phyloP scores from a whole-genome alignment of 30 jellyfish, hydroid and myxozoan species.

The Catostylus mosaicus region DNA sequence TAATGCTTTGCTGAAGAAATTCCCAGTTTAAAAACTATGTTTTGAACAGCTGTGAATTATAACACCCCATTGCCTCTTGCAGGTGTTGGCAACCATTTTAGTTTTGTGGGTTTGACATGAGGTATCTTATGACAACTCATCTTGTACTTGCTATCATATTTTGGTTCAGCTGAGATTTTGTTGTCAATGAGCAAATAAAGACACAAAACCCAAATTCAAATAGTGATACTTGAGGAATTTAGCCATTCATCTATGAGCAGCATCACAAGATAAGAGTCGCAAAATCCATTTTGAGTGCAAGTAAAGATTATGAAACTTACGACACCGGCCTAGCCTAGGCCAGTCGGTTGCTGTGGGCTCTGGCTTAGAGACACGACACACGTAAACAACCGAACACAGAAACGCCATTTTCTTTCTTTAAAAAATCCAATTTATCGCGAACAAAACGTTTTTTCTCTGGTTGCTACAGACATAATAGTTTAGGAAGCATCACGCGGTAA shows the following conservation, averaged over 20 bases:
- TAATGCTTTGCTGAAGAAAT: neutral
- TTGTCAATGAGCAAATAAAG: neutral
- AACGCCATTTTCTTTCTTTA: neutral
- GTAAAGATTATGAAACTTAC: neutral
- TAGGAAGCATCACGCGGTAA: neutral
- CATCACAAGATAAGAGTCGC: neutral
- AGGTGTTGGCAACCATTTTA: slow-evolving; percentile 18
- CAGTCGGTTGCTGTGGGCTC: neutral
- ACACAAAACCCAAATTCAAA: neutral
- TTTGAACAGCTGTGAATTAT: neutral
- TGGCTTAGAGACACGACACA: neutral
- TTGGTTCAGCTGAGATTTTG: neutral
- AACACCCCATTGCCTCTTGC: neutral
- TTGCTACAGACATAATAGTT: neutral
- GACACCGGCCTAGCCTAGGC: neutral
- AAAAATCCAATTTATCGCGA: neutral
- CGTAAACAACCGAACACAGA: neutral
- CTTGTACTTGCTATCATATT: neutral
- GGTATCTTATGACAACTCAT: slow-evolving; percentile 23
- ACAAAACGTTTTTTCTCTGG: neutral
- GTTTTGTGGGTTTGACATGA: neutral
- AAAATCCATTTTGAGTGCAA: neutral
- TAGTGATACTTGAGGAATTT: neutral
- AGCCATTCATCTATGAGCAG: neutral
- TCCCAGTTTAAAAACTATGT: neutral